A percentile compares a stretch with the other conserved stretches of the same genome.
These are phyloP conservation scores for Noctua pronuba DNA, from an alignment of 2,888 invertebrate species.

Conservation along the genomic window DNA sequence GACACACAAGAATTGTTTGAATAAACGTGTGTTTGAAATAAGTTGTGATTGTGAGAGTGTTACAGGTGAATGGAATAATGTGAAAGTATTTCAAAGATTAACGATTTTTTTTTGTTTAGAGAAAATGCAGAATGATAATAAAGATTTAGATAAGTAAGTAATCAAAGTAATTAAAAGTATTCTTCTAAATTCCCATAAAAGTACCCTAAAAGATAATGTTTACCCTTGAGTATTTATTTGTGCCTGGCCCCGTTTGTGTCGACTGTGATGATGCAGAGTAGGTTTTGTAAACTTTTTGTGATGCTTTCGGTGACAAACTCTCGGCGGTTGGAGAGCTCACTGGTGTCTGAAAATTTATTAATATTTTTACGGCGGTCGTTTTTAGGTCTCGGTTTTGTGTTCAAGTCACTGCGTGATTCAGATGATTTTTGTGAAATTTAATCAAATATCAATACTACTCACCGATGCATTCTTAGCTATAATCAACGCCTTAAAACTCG, in stretches of 20 bases:
- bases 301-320: conserved; percentile 89
- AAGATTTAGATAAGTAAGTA: not conserved
- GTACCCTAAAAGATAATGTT: conserved; percentile 61
- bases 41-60: conserved; percentile 17
- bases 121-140: not conserved
- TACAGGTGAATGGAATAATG: not conserved
- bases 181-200: not conserved
- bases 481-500: conserved; percentile 92
- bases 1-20: conserved; percentile 4
- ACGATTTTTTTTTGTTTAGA: not conserved
- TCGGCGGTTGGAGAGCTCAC: conserved; percentile 84
- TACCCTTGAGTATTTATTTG: conserved; percentile 87
- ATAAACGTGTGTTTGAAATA: conserved; percentile 15
- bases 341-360: conserved; percentile 84
- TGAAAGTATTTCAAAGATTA: not conserved
- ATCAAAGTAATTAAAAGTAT: not conserved
- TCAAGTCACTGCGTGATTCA: not conserved
- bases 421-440: not conserved
- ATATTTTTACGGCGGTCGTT: not conserved
- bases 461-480: conserved; percentile 91
- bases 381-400: not conserved
- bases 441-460: conserved; percentile 64
- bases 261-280: conserved; percentile 83
- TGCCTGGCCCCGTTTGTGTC: conserved; percentile 80
- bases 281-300: conserved; percentile 87